Conservation (phyloP, 2,888 invertebrate species). For the Rhamnusium bicolor region DNA sequence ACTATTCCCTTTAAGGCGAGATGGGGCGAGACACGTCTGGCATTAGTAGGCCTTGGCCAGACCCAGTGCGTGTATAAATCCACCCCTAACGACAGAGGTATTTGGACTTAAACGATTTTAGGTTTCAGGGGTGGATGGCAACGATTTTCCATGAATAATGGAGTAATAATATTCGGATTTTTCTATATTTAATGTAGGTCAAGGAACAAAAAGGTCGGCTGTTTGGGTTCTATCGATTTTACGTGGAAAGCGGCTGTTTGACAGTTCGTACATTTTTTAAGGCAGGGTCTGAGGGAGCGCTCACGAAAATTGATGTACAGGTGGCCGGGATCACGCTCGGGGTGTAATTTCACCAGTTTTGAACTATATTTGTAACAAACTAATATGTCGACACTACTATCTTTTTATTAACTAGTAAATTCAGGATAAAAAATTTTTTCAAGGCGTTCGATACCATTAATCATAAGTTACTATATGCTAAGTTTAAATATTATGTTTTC, state of each 20-base stretch:
- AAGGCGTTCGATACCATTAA: too few relatives aligned
- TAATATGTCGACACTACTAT: too few relatives aligned
- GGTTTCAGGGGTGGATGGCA: slow-evolving; percentile 27
- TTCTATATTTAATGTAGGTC: slow-evolving; percentile 44
- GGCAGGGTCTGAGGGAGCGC: neutral
- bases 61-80: slow-evolving; percentile 40
- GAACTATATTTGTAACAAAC: neutral
- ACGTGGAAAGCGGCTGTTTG: neutral
- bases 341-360: neutral
- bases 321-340: neutral
- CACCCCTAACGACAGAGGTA: slow-evolving; percentile 13
- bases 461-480: too few relatives aligned
- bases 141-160: slow-evolving; percentile 40
- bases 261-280: neutral
- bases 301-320: slow-evolving; percentile 3
- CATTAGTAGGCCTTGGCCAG: slow-evolving; percentile 22
- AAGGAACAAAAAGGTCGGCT: slow-evolving; percentile 34
- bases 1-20: slow-evolving; percentile 58
- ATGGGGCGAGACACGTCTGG: slow-evolving; percentile 49
- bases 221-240: slow-evolving; percentile 13
- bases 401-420: too few relatives aligned
- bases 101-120: slow-evolving; percentile 1
- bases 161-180: slow-evolving; percentile 38
- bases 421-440: too few relatives aligned
- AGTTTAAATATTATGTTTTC: too few relatives aligned